Percentiles rank a stretch among this genome's conserved stretches.
Conservation (phyloP, 2,888 invertebrate genomes). For the Ceramica pisi region DNA sequence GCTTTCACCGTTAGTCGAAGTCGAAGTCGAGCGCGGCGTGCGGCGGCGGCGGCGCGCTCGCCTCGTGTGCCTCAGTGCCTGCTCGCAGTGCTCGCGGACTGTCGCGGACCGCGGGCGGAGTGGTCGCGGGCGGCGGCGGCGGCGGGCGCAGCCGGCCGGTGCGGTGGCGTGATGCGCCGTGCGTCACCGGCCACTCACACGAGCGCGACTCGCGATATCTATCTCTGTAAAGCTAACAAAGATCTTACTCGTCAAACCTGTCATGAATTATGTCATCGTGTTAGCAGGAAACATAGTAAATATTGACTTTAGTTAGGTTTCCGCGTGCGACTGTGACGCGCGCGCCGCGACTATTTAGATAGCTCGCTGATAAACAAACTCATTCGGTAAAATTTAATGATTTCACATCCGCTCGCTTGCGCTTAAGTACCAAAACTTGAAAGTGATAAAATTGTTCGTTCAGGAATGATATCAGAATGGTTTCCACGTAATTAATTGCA, state of each 20-base stretch:
- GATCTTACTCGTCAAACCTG: constrained; percentile 54
- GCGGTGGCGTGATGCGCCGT: constrained; percentile 61
- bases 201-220: constrained; percentile 20
- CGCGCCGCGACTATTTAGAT: constrained; percentile 28
- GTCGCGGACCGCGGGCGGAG: not conserved
- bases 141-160: not conserved
- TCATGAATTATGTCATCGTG: constrained; percentile 63
- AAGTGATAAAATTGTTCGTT: constrained; percentile 11
- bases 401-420: constrained; percentile 22
- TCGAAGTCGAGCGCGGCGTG: not conserved
- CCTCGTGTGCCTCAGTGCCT: too few relatives aligned
- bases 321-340: constrained; percentile 44
- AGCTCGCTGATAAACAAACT: constrained; percentile 46
- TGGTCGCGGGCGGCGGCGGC: too few relatives aligned
- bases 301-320: constrained; percentile 56
- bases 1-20: constrained; percentile 42
- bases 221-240: constrained; percentile 51
- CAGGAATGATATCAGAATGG: constrained; percentile 1
- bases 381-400: constrained; percentile 44
- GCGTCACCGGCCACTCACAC: constrained; percentile 58
- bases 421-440: constrained; percentile 1
- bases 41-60: too few relatives aligned
- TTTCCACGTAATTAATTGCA: constrained; percentile 10
- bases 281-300: constrained; percentile 57
- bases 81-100: too few relatives aligned